Conservation (phyloP, 2,113 vertebrate genomes). For the Myotis yumanensis region DNA sequence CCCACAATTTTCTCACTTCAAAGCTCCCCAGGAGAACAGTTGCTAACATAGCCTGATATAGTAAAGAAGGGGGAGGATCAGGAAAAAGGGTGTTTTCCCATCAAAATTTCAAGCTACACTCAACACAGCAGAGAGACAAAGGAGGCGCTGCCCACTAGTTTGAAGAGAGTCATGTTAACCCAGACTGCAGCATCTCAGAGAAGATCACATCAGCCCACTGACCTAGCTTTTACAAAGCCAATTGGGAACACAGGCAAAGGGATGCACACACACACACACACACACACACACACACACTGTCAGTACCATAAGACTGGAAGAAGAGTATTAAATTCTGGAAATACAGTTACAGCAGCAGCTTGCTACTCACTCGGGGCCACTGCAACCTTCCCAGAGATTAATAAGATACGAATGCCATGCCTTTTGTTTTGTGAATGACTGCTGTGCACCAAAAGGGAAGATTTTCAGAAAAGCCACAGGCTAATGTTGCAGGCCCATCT, state of each 20-base stretch:
- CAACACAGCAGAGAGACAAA: background rate
- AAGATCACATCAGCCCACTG: constrained; percentile 45
- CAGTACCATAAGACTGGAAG: background rate
- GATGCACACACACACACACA: background rate
- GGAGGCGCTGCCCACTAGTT: background rate
- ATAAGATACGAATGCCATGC: constrained; percentile 11
- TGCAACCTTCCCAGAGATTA: constrained; percentile 5
- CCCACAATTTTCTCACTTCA: constrained; percentile 53
- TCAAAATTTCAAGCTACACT: constrained; percentile 46
- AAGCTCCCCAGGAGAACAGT: constrained; percentile 49
- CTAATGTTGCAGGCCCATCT: background rate
- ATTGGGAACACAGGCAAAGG: background rate
- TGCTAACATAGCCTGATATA: constrained; percentile 32
- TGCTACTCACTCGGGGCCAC: background rate
- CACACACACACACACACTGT: background rate
- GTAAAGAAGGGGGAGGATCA: background rate
- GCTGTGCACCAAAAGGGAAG: background rate
- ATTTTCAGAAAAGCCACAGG: background rate
- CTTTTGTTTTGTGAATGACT: background rate
- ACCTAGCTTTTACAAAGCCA: constrained; percentile 59
- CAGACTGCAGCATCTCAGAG: constrained; percentile 21
- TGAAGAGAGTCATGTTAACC: background rate
- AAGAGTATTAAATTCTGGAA: background rate
- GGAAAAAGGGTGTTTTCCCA: background rate
- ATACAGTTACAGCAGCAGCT: background rate